A percentile compares a stretch with the other conserved stretches of the same genome.
These are phyloP conservation scores for Malachius bipustulatus DNA, from an alignment of 2,888 invertebrate genomes.

Conservation along the genomic window DNA sequence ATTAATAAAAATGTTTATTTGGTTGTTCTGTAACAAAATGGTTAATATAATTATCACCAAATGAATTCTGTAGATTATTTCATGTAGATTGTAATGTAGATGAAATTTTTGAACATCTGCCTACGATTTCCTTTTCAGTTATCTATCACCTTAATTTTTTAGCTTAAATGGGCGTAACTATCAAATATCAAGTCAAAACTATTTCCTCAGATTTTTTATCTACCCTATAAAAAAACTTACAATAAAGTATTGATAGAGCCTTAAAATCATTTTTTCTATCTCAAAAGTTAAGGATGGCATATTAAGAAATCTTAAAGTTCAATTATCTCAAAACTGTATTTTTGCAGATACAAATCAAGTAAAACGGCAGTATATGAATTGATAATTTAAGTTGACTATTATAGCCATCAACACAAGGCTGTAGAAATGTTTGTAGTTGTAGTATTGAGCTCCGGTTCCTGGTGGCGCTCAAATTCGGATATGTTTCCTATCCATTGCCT, in stretches of 20 bases:
- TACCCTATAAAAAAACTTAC: background rate
- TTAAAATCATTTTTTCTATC: background rate
- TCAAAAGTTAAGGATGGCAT: slow-evolving; percentile 2
- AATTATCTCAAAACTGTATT: slow-evolving; percentile 2
- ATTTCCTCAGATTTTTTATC: background rate
- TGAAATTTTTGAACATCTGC: no score
- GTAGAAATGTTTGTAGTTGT: no score
- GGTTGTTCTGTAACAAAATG: background rate
- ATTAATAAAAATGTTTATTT: background rate
- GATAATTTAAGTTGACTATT: no score
- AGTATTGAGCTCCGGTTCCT: no score
- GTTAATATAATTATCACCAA: background rate
- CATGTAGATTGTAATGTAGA: no score
- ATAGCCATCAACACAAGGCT: no score
- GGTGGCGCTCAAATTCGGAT: no score
- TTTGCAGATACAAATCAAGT: slow-evolving; percentile 1
- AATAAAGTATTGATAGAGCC: background rate
- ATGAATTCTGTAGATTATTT: background rate
- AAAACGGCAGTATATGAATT: slow-evolving; percentile 3
- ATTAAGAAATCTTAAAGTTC: slow-evolving; percentile 1
- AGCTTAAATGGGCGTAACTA: slow-evolving; percentile 2
- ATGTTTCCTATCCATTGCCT: no score
- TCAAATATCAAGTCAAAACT: slow-evolving; percentile 3
- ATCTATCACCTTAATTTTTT: slow-evolving; percentile 1
- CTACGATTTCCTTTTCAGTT: slow-evolving; percentile 1